Conservation (phyloP, 2,888 invertebrate genomes). For the Nymphalis urticae region DNA sequence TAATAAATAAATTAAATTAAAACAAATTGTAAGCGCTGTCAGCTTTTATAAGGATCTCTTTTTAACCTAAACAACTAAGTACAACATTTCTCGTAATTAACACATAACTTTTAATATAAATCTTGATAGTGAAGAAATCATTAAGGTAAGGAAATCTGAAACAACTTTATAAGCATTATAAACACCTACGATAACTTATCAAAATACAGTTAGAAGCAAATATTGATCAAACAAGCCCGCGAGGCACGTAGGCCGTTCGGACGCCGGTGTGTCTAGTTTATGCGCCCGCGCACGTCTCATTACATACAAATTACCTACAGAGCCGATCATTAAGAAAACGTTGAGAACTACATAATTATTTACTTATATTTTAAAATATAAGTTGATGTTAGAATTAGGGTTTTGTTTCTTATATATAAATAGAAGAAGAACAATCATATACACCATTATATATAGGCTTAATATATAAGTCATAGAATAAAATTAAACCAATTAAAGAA, state of each 20-base stretch:
- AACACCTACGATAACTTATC: constrained; percentile 34
- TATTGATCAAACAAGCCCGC: constrained; percentile 32
- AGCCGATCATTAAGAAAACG: constrained; percentile 6
- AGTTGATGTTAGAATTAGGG: background rate
- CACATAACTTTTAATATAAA: background rate
- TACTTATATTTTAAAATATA: background rate
- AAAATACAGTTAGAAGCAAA: constrained; percentile 36
- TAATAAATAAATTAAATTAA: too few species aligned
- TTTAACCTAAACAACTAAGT: background rate
- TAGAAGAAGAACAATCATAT: background rate
- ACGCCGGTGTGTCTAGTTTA: constrained; percentile 33
- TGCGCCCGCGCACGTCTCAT: constrained; percentile 23
- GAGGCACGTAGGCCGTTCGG: constrained; percentile 30
- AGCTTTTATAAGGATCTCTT: background rate
- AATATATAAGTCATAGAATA: too few species aligned
- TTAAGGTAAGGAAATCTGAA: constrained; percentile 14
- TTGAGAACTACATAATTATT: background rate
- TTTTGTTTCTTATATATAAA: too few species aligned
- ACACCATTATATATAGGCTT: background rate
- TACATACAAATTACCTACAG: constrained; percentile 18
- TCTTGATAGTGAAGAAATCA: constrained; percentile 3
- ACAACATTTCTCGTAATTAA: constrained; percentile 1
- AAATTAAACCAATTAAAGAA: too few species aligned
- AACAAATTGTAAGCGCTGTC: background rate
- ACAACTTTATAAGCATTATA: constrained; percentile 26